phyloP scores from a whole-genome alignment of 2,888 invertebrate species.

The Lumbricus terrestris region DNA sequence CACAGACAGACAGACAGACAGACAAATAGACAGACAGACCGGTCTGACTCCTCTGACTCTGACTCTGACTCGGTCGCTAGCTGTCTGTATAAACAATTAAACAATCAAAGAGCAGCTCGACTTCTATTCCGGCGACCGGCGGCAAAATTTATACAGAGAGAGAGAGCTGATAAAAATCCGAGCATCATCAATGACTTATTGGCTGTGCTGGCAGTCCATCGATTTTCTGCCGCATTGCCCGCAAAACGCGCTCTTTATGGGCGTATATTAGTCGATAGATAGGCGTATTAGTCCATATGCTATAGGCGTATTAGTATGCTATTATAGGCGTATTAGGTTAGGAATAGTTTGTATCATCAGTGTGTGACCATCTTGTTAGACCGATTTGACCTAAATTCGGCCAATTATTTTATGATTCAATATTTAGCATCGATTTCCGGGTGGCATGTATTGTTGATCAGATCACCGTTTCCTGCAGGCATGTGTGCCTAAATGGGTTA shows the following conservation, averaged over 20 bases:
- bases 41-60: no score
- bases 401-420: background rate
- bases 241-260: constrained; percentile 3
- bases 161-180: background rate
- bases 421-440: background rate
- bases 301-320: background rate
- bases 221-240: constrained; percentile 3
- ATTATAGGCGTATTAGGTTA: background rate
- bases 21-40: background rate
- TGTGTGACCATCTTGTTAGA: no score
- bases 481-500: no score
- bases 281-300: constrained; percentile 3
- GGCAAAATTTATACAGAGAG: background rate
- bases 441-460: background rate
- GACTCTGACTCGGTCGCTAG: no score
- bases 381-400: background rate
- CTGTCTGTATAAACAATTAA: constrained; percentile 3
- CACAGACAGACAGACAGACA: background rate
- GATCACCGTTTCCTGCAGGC: no score
- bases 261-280: background rate
- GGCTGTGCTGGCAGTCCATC: background rate
- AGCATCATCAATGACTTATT: background rate
- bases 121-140: background rate
- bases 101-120: background rate
- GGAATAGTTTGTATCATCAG: background rate